These are phyloP conservation scores for Ophioderma brevispina DNA, from an alignment of 35 echinoderm and acorn worm species.

Conservation along the genomic window DNA sequence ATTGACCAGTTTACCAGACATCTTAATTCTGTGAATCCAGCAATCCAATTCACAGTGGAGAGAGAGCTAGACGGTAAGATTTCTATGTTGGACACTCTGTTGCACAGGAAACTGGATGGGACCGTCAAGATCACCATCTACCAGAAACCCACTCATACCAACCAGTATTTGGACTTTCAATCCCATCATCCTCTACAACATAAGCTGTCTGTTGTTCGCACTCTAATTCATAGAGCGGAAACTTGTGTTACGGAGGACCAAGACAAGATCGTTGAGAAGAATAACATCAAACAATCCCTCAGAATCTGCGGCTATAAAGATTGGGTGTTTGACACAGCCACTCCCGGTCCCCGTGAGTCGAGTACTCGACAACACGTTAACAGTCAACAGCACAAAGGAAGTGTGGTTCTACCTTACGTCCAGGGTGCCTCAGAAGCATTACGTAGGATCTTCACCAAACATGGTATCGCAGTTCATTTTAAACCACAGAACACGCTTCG, in stretches of 20 bases:
- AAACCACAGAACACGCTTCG: too few relatives aligned
- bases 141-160: constrained; percentile 7
- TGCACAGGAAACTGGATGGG: background rate
- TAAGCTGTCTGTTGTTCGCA: constrained; percentile 33
- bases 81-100: background rate
- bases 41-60: constrained; percentile 3
- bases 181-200: constrained; percentile 41
- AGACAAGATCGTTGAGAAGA: constrained; percentile 21
- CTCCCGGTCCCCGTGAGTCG: background rate
- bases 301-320: constrained; percentile 20
- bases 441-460: too few relatives aligned
- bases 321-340: background rate
- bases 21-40: background rate
- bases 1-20: background rate
- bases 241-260: constrained; percentile 6
- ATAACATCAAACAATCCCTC: constrained; percentile 16
- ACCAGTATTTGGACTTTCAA: constrained; percentile 39
- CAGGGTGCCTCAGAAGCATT: too few relatives aligned
- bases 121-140: background rate
- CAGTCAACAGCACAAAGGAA: too few relatives aligned
- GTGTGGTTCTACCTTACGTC: too few relatives aligned
- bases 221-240: constrained; percentile 23
- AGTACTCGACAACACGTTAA: too few relatives aligned
- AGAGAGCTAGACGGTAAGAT: background rate
- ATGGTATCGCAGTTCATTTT: too few relatives aligned